Evolutionary conservation across 2,797 vertebrate genomes (phyloP).

Genomic region (Danionella dracula): DNA sequence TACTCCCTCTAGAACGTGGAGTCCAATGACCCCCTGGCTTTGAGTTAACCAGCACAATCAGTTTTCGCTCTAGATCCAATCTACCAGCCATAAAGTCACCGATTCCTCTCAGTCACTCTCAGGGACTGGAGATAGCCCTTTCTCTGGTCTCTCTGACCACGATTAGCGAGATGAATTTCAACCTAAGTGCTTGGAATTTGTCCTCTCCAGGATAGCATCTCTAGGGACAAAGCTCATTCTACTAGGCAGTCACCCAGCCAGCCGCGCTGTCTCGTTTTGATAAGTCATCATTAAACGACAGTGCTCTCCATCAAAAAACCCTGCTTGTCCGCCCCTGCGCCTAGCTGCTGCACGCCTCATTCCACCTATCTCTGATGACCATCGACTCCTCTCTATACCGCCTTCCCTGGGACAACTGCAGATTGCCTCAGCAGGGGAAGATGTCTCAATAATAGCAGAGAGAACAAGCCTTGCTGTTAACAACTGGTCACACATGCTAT

Average conservation of each 20-base stretch:
- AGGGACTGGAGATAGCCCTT: constrained; percentile 28
- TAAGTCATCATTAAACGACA: constrained; percentile 47
- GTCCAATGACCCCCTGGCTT: constrained; percentile 12
- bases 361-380: constrained; percentile 32
- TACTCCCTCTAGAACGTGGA: not conserved
- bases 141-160: constrained; percentile 28
- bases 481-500: not conserved
- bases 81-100: constrained; percentile 10
- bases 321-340: constrained; percentile 36
- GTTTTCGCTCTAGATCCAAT: constrained; percentile 26
- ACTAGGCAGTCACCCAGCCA: constrained; percentile 33
- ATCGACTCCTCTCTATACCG: constrained; percentile 13
- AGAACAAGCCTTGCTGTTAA: not conserved
- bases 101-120: constrained; percentile 36
- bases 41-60: constrained; percentile 10
- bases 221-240: constrained; percentile 31
- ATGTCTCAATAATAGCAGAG: constrained; percentile 18
- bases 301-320: constrained; percentile 38
- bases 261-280: constrained; percentile 34
- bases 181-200: constrained; percentile 43
- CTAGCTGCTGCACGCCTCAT: constrained; percentile 37
- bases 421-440: not conserved
- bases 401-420: constrained; percentile 6
- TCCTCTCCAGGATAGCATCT: constrained; percentile 33
- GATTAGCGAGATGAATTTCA: constrained; percentile 43